Evolutionary conservation across 1,140 invertebrate species (phyloP).

Genomic region (Batillaria attramentaria): DNA sequence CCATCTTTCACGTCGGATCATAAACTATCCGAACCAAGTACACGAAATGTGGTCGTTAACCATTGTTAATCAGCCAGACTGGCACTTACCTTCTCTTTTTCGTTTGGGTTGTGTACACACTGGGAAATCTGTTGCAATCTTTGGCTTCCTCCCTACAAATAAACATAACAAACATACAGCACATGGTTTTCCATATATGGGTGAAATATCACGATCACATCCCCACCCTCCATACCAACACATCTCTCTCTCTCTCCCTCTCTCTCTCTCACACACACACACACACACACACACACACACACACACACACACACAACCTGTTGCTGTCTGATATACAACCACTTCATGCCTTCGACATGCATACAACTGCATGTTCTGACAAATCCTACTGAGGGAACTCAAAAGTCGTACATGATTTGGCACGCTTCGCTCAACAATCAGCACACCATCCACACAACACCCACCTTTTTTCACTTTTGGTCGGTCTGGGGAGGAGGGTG

Average conservation of each 20-base stretch:
- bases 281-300: not conserved
- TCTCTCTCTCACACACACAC: not conserved
- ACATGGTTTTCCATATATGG: not conserved
- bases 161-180: conserved; percentile 19
- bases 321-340: not conserved
- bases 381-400: not conserved
- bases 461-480: conserved; percentile 68
- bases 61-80: not conserved
- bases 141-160: conserved; percentile 71
- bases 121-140: conserved; percentile 63
- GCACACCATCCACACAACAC: not conserved
- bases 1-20: too few relatives aligned
- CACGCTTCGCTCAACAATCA: not conserved
- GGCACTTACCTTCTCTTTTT: conserved; percentile 87
- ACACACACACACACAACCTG: not conserved
- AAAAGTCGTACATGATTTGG: not conserved
- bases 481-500: conserved; percentile 57
- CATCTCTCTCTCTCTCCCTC: not conserved
- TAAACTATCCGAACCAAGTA: too few relatives aligned
- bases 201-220: not conserved
- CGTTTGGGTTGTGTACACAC: conserved; percentile 82
- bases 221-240: not conserved
- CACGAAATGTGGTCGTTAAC: too few relatives aligned
- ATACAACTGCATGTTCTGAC: not conserved
- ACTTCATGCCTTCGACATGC: not conserved